Evolutionary conservation across 2,888 invertebrate species (phyloP), one percentile per base, ranked within the genome.

Genomic region (Nomada goodeniana): DNA sequence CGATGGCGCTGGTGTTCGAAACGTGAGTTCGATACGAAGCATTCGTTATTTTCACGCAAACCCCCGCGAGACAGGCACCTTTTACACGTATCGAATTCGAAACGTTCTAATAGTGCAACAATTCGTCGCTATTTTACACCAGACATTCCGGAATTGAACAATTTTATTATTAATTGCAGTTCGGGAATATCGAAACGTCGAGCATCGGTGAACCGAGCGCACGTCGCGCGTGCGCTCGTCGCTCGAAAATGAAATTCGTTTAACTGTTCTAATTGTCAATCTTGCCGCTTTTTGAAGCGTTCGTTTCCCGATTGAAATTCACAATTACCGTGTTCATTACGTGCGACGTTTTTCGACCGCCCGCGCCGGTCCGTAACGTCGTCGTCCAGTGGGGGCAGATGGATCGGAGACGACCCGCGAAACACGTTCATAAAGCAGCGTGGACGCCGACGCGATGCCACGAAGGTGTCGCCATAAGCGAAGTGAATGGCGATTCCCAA

Each of bases 401-500:
- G 18, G 52, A 23, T 55, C 9, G 10, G 42, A 55, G 36, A 36
- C 42, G 9, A 23, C 1, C 13, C 9, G 44, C n/a, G 61, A 80
- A 59, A 74, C 36, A 18, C 52, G 70, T 74, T 70, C 61, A 44
- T 63, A 44, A 53, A 5, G n/a, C 9, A 1, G 4, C 29, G 15
- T 47, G 70, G 64, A 64, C 20, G 50, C 44, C 71, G 53, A 74
- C 29, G 47, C 74, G 70, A 61, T 61, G 23, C 47, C 70, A 18
- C 26, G 57, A 59, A 79, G 72, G 80, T 71, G 64, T 26, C 36
- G 23, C 79, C 76, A 50, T 50, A 65, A 76, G 42, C 77, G 81
- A 73, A 26, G 65, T 50, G 71, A 55, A 76, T 76, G 71, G 64
- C 76, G 73, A 84, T 81, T 78, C 84, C 84, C 83, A 83, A 83